phyloP scores from a whole-genome alignment of 2,888 invertebrate species.

The Drosophila borealis region DNA sequence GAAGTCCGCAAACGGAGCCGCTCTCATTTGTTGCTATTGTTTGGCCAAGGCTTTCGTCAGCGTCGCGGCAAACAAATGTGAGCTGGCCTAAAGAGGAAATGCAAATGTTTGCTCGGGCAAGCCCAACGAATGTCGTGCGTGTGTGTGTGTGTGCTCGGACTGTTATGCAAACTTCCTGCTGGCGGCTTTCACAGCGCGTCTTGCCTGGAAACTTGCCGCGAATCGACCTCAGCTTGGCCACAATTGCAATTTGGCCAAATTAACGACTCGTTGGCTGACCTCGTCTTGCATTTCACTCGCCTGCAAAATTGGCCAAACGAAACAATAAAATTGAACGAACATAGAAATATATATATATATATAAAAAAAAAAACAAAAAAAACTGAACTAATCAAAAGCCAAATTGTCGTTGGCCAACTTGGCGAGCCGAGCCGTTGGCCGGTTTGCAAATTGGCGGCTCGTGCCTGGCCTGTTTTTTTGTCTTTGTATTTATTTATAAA shows the following conservation, averaged over 20 bases:
- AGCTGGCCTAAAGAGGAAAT: slow-evolving; percentile 52
- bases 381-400: slow-evolving; percentile 36
- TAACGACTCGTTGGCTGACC: slow-evolving; percentile 37
- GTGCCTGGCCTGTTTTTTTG: slow-evolving; percentile 59
- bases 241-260: slow-evolving; percentile 23
- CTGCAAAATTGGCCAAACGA: slow-evolving; percentile 12
- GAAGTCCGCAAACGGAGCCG: too few relatives aligned
- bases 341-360: not conserved
- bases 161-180: slow-evolving; percentile 70
- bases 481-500: slow-evolving; percentile 2
- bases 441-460: slow-evolving; percentile 50
- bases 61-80: slow-evolving; percentile 10
- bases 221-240: slow-evolving; percentile 21
- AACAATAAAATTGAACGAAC: slow-evolving; percentile 1
- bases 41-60: slow-evolving; percentile 25
- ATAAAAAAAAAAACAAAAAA: slow-evolving; percentile 17
- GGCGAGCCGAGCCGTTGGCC: slow-evolving; percentile 13
- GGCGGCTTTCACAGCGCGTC: slow-evolving; percentile 55
- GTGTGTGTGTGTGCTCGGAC: not conserved
- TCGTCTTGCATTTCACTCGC: slow-evolving; percentile 58
- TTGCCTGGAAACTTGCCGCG: slow-evolving; percentile 60
- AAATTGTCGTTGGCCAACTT: slow-evolving; percentile 43
- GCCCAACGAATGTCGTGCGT: not conserved
- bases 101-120: slow-evolving; percentile 58
- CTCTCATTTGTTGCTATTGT: not conserved